Percentiles rank a stretch among this genome's conserved stretches.
Conservation (phyloP, 2,797 vertebrate genomes). For the Mallotus villosus region DNA sequence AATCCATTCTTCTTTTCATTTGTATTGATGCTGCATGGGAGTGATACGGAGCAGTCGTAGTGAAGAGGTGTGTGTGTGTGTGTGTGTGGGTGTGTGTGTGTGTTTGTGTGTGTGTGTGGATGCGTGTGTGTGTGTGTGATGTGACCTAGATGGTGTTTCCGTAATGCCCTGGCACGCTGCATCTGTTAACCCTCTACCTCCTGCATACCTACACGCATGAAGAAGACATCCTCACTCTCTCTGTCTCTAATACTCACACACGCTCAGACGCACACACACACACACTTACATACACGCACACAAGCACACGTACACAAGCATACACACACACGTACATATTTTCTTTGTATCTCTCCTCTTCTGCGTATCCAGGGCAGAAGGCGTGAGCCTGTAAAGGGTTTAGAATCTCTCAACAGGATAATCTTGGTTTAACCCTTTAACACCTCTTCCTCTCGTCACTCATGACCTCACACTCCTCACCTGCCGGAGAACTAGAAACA, state of each 20-base stretch:
- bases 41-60: too few relatives aligned
- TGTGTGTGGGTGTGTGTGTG: not conserved
- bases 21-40: too few relatives aligned
- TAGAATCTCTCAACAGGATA: conserved; percentile 52
- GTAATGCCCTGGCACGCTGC: too few relatives aligned
- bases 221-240: conserved; percentile 19
- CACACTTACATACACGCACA: too few relatives aligned
- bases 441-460: conserved; percentile 25
- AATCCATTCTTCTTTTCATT: too few relatives aligned
- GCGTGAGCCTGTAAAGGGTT: conserved; percentile 41
- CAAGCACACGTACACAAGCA: conserved; percentile 9
- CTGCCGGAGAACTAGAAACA: not conserved
- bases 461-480: not conserved
- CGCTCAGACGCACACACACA: conserved; percentile 18
- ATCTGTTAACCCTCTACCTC: too few relatives aligned
- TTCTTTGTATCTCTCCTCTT: not conserved
- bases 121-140: not conserved
- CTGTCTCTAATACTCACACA: conserved; percentile 14
- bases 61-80: not conserved
- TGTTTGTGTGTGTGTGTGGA: not conserved
- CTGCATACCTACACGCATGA: conserved; percentile 7
- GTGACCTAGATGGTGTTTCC: not conserved
- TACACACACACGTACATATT: conserved; percentile 5
- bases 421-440: conserved; percentile 47
- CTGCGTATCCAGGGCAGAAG: conserved; percentile 32